phyloP scores from a whole-genome alignment of 2,888 invertebrate genomes.

The Melanophora roralis region DNA sequence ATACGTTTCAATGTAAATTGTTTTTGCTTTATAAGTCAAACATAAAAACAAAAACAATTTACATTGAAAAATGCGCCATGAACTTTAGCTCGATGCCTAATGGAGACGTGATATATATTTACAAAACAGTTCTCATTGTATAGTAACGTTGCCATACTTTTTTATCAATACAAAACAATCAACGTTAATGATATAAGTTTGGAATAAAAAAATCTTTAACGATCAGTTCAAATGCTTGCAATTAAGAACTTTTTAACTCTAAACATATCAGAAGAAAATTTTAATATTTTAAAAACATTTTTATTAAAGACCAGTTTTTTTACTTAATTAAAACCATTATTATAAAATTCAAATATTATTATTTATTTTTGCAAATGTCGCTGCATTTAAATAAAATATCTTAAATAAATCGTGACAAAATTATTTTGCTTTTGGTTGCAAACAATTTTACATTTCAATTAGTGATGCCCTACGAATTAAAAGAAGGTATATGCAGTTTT shows the following conservation, averaged over 20 bases:
- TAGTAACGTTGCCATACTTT: background rate
- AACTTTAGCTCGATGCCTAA: too few relatives aligned
- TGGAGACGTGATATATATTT: too few relatives aligned
- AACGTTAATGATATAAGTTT: background rate
- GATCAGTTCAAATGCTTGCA: conserved; percentile 19
- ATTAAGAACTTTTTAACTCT: background rate
- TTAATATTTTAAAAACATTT: conserved; percentile 12
- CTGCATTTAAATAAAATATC: too few relatives aligned
- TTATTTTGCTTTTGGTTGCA: background rate
- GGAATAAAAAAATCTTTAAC: background rate
- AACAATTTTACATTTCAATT: conserved; percentile 21
- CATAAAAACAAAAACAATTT: too few relatives aligned
- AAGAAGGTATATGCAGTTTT: background rate
- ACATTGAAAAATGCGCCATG: too few relatives aligned
- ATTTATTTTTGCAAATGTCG: too few relatives aligned
- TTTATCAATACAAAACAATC: conserved; percentile 10
- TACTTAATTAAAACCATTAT: too few relatives aligned
- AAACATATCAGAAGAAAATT: background rate
- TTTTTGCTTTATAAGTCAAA: too few relatives aligned
- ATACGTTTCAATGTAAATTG: too few relatives aligned
- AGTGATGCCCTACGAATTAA: background rate
- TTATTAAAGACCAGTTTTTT: conserved; percentile 11
- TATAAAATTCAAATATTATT: conserved; percentile 28
- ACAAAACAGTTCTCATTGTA: background rate
- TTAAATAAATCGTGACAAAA: conserved; percentile 39